These are phyloP conservation scores for Orcinus orca DNA, from an alignment of 2,113 vertebrate genomes.

Conservation along the genomic window DNA sequence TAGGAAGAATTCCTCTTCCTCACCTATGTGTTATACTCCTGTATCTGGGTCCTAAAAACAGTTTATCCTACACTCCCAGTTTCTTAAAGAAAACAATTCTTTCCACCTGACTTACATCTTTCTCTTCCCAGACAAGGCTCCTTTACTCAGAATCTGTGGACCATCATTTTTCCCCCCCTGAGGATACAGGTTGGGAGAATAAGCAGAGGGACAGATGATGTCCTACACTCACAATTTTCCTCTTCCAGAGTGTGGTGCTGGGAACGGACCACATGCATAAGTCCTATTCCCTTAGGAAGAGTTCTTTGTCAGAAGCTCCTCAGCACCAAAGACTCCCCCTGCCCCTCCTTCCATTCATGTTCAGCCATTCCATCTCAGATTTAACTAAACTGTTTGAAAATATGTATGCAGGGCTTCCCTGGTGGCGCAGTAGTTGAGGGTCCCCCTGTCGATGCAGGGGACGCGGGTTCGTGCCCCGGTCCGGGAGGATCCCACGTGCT, in stretches of 20 bases:
- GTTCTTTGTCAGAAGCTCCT: not conserved
- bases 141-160: not conserved
- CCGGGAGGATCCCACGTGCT: no score
- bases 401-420: no score
- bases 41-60: not conserved
- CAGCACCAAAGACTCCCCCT: rapidly evolving
- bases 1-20: not conserved
- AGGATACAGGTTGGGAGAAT: not conserved
- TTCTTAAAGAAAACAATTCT: not conserved
- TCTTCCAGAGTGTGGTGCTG: not conserved
- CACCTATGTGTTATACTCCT: not conserved
- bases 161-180: rapidly evolving
- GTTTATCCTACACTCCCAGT: not conserved
- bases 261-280: rapidly evolving
- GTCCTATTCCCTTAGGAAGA: not conserved
- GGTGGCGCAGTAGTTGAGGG: no score
- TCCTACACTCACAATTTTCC: not conserved
- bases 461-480: no score
- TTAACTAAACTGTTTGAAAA: not conserved
- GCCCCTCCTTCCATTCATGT: not conserved
- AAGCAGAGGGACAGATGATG: not conserved
- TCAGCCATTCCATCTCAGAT: not conserved
- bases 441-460: no score
- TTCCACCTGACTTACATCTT: not conserved
- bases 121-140: not conserved